phyloP scores from a whole-genome alignment of 1,140 invertebrate genomes.

The Lepidurus couesii region DNA sequence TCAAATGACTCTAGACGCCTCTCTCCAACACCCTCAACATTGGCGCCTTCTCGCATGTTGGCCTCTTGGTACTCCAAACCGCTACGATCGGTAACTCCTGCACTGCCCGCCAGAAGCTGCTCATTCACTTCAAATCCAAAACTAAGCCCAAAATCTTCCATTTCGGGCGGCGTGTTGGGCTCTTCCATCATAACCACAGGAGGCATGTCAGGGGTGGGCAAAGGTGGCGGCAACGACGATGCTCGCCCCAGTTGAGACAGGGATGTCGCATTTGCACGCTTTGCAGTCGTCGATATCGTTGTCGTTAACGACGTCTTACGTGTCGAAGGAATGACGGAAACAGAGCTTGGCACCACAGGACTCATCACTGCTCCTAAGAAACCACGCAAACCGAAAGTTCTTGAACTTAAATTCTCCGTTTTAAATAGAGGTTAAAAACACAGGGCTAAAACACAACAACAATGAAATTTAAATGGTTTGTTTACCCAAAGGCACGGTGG shows the following conservation, averaged over 20 bases:
- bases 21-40: slow-evolving; percentile 9
- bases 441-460: neutral
- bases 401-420: no score
- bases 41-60: no score
- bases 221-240: slow-evolving; percentile 29
- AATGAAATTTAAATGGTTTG: neutral
- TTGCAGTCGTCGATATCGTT: neutral
- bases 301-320: slow-evolving; percentile 1
- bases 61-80: neutral
- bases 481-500: slow-evolving; percentile 13
- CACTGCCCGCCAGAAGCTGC: slow-evolving; percentile 29
- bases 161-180: neutral
- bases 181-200: slow-evolving; percentile 30
- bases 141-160: slow-evolving; percentile 26
- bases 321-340: neutral
- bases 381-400: neutral
- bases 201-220: slow-evolving; percentile 26
- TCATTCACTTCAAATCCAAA: slow-evolving; percentile 34
- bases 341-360: neutral
- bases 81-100: neutral
- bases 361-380: neutral
- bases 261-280: neutral
- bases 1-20: slow-evolving; percentile 2
- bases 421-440: neutral
- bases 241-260: slow-evolving; percentile 24